Evolutionary conservation across 2,113 vertebrate species (phyloP).

Genomic region (Taxidea taxus): DNA sequence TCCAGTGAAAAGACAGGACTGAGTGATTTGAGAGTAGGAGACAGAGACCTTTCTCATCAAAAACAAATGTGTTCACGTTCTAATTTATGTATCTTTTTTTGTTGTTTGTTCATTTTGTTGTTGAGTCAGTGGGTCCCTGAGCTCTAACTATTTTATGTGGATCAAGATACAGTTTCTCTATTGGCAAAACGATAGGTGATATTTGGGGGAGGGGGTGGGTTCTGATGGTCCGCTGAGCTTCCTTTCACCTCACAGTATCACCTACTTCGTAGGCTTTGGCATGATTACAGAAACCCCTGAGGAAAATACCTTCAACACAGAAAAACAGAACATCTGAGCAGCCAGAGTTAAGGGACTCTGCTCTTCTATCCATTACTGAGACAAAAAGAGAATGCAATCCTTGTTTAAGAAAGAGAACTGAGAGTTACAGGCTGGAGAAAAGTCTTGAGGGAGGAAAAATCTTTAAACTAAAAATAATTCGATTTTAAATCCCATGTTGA

Average conservation of each 20-base stretch:
- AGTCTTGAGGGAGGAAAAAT: slow-evolving; percentile 45
- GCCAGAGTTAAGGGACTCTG: neutral
- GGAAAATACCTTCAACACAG: neutral
- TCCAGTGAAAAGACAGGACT: neutral
- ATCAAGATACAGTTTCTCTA: neutral
- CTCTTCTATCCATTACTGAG: neutral
- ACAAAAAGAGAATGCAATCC: slow-evolving; percentile 45
- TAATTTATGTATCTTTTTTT: neutral
- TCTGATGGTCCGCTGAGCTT: neutral
- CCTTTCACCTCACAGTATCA: neutral
- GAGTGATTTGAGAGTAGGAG: neutral
- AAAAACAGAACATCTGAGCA: slow-evolving; percentile 31
- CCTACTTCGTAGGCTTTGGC: neutral
- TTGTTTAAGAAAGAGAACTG: slow-evolving; percentile 32
- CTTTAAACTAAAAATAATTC: slow-evolving; percentile 60
- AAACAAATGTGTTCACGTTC: neutral
- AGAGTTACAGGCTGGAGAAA: slow-evolving; percentile 29
- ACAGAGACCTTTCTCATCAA: neutral
- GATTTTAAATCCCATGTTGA: slow-evolving; percentile 41
- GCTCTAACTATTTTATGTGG: neutral
- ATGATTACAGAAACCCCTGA: neutral
- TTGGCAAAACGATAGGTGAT: neutral
- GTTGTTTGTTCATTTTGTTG: neutral
- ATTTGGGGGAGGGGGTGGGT: neutral
- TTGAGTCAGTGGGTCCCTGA: neutral